Conservation (phyloP, 2,888 invertebrate genomes). For the Eristalis tenax region DNA sequence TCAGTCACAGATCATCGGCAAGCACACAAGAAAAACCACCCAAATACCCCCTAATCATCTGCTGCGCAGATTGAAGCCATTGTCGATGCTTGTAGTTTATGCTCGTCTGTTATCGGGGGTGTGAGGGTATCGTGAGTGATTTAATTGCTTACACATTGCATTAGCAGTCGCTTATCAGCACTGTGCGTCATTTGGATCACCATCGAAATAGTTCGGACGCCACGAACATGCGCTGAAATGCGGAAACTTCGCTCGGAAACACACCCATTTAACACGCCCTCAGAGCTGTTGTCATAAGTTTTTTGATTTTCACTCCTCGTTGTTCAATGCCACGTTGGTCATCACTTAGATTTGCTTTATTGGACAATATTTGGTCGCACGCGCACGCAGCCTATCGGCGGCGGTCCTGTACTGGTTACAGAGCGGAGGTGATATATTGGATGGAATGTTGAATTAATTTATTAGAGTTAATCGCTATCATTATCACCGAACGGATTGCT, state of each 20-base stretch:
- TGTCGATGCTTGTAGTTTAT: conserved; percentile 1
- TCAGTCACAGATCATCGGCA: background rate
- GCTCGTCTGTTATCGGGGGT: background rate
- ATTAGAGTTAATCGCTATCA: conserved; percentile 13
- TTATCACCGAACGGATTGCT: conserved; percentile 19
- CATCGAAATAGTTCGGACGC: background rate
- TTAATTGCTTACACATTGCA: background rate
- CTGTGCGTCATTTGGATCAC: background rate
- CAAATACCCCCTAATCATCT: background rate
- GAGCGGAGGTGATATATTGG: conserved; percentile 4
- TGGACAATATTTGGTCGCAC: conserved; percentile 21
- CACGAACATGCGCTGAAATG: background rate
- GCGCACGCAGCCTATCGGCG: background rate
- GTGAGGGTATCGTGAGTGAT: too few relatives aligned
- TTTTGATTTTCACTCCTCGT: background rate
- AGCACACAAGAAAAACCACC: background rate
- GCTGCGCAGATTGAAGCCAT: background rate
- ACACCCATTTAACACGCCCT: conserved; percentile 49
- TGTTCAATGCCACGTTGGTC: background rate
- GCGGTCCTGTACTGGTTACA: background rate
- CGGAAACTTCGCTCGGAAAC: conserved; percentile 8
- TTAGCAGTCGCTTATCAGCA: conserved; percentile 12
- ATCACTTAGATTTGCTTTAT: conserved; percentile 11
- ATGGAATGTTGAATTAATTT: conserved; percentile 6
- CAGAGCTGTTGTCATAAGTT: background rate